Base-by-base conservation (phyloP, 1,140 invertebrate species). In the Drosophila micromelanica region DNA sequence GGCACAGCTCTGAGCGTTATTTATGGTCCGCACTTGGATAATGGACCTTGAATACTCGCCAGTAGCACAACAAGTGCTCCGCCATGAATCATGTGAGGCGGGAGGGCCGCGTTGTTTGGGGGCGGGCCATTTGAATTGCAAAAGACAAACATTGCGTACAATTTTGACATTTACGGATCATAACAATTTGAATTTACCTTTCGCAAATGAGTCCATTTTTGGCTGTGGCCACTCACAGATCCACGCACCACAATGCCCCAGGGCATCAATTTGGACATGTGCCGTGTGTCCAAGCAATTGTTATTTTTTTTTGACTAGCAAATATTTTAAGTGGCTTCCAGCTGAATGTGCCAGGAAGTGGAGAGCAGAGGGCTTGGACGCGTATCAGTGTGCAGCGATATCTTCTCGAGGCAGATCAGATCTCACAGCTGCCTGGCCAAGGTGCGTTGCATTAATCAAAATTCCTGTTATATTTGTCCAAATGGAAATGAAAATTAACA, bases 81-180 rank as follows among this genome's bases (percentile, higher is more conserved):
- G 23, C 20, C 51, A 70, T 74, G 72, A 74, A 70, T 74, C 65
- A 74, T 62, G 17, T 37, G n/a, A 12, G 13, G 5, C n/a, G 23
- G 52, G 8, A 9, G 32, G 3, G n/a, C 32, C 6, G 32, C 32
- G 12, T 27, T 5, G 27, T 27, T 27, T 27, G 5, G 27, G 15
- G 15, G 48, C 13, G 46, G 42, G 13, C n/a, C 48, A 84, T 89
- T 90, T 89, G 79, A 84, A 89, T 84, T 87, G 84, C 84, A 84
- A 87, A 86, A 84, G 78, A 75, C 77, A 63, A 72, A 61, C 48
- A 46, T 62, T 13, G 67, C 46, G 55, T 63, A 89, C 80, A 82
- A 77, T 87, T 87, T 82, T 90, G 87, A 90, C 87, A 90, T 90
- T 90, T 90, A 87, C 82, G 87, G 82, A 90, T 90, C 87, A 90